A percentile compares a stretch with the other conserved stretches of the same genome.
Conservation (phyloP, 2,113 vertebrate genomes). For the Cryptomyrus ogoouensis region DNA sequence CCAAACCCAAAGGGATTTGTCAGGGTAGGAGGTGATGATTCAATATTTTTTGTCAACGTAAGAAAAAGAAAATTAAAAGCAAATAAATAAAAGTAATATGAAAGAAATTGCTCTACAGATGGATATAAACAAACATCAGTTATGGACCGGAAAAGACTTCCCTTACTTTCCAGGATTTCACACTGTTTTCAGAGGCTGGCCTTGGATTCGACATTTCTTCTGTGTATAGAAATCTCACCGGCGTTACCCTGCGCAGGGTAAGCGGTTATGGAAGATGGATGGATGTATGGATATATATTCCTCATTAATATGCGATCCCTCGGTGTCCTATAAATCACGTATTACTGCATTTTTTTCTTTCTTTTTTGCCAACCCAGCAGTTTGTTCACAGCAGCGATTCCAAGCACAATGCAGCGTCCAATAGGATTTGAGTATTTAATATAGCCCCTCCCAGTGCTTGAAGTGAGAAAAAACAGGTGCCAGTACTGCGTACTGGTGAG, state of each 20-base stretch:
- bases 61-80: background rate
- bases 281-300: background rate
- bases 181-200: background rate
- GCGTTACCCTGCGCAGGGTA: background rate
- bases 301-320: background rate
- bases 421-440: background rate
- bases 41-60: background rate
- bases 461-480: background rate
- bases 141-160: background rate
- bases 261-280: background rate
- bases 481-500: background rate
- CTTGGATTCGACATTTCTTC: background rate
- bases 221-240: background rate
- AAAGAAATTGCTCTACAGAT: background rate
- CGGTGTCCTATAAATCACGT: background rate
- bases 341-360: background rate
- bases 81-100: background rate
- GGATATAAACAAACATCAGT: background rate
- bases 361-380: background rate
- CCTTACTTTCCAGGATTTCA: background rate
- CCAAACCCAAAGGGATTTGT: background rate
- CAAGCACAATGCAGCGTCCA: background rate
- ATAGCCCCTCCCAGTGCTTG: background rate
- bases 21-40: background rate
- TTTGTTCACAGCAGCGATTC: background rate